Conservation (phyloP, 2,113 vertebrate species). For the Lucifuga dentata region DNA sequence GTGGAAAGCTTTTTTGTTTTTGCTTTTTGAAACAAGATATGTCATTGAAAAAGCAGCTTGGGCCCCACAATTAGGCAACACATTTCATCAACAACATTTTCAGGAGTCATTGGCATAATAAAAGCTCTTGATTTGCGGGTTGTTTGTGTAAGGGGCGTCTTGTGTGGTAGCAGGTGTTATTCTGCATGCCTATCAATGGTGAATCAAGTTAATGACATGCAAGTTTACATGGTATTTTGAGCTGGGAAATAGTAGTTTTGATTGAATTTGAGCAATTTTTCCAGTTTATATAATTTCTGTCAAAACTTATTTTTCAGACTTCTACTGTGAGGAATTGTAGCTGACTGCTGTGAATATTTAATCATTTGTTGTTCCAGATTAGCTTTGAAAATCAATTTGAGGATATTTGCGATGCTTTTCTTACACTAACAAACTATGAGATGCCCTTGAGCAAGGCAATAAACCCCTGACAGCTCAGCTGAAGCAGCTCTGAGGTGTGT, state of each 20-base stretch:
- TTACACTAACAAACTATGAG: conserved; percentile 4
- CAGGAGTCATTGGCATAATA: conserved; percentile 33
- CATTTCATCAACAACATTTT: conserved; percentile 39
- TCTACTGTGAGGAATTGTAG: too few relatives aligned
- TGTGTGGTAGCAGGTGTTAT: conserved; percentile 51
- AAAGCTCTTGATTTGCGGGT: conserved; percentile 41
- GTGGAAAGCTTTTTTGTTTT: conserved; percentile 16
- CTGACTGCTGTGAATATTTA: background rate
- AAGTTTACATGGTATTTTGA: conserved; percentile 31
- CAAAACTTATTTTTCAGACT: too few relatives aligned
- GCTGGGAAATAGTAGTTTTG: conserved; percentile 3
- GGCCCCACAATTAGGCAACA: conserved; percentile 31
- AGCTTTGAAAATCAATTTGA: conserved; percentile 1
- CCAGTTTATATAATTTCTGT: conserved; percentile 3
- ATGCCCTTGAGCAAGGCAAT: conserved; percentile 10
- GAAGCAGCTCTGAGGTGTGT: conserved; percentile 14
- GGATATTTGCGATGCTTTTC: too few relatives aligned
- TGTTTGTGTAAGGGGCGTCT: background rate
- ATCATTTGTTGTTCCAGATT: conserved; percentile 14
- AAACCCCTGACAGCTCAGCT: conserved; percentile 18
- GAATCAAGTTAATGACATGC: conserved; percentile 29
- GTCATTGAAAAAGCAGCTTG: conserved; percentile 59
- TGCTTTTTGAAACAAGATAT: conserved; percentile 46
- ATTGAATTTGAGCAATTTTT: conserved; percentile 1
- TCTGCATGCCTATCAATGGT: conserved; percentile 35